Conservation (phyloP, 37 sponge, comb jelly and placozoan species). For the Spongilla lacustris region DNA sequence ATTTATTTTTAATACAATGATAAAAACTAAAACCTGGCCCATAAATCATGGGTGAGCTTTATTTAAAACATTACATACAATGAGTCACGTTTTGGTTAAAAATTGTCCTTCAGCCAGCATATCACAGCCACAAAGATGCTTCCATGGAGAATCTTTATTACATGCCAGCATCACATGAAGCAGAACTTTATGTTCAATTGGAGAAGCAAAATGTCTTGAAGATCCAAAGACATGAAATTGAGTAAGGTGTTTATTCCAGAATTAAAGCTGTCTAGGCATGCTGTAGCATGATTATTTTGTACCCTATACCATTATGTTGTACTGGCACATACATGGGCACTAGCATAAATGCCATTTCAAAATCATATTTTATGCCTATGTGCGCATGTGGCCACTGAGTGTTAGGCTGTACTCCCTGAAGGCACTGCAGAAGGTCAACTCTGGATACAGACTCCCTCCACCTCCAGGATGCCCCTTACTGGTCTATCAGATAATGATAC, state of each 20-base stretch:
- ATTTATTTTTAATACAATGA: too few relatives aligned
- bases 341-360: too few relatives aligned
- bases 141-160: not conserved
- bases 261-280: too few relatives aligned
- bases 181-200: not conserved
- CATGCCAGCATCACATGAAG: not conserved
- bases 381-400: not conserved
- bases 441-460: constrained; percentile 12
- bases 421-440: constrained; percentile 7
- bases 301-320: too few relatives aligned
- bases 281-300: too few relatives aligned
- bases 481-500: constrained; percentile 4
- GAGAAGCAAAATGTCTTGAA: not conserved
- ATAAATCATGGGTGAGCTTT: too few relatives aligned
- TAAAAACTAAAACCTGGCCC: too few relatives aligned
- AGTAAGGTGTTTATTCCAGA: too few relatives aligned
- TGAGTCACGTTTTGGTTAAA: not conserved
- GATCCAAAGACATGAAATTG: not conserved
- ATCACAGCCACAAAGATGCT: not conserved
- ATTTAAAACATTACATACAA: too few relatives aligned
- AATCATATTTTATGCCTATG: too few relatives aligned
- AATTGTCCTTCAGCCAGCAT: not conserved
- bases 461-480: not conserved
- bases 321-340: too few relatives aligned
- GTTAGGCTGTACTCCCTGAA: not conserved